A percentile compares a stretch with the other conserved stretches of the same genome.
phyloP scores from a whole-genome alignment of 2,797 vertebrate genomes.

The Enteromius radiatus region DNA sequence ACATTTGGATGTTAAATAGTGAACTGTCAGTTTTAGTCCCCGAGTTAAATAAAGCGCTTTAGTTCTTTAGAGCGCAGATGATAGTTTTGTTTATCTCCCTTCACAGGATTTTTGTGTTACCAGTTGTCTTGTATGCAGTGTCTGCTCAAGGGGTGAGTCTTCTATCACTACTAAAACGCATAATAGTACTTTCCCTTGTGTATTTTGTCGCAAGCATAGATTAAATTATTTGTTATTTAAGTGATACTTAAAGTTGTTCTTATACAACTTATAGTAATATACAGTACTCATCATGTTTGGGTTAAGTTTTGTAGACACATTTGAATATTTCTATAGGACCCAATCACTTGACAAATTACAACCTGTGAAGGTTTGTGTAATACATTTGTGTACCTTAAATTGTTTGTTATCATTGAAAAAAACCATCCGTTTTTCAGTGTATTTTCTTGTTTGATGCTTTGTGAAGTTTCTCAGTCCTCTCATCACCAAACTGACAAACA shows the following conservation, averaged over 20 bases:
- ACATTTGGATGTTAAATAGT: neutral
- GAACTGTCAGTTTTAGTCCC: neutral
- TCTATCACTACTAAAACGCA: conserved; percentile 18
- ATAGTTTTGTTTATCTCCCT: conserved; percentile 42
- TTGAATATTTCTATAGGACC: neutral
- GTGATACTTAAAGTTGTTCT: neutral
- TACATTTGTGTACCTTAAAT: neutral
- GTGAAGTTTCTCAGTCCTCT: neutral
- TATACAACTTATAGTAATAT: no score
- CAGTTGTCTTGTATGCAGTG: conserved; percentile 60
- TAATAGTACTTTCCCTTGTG: neutral
- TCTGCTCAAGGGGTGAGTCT: conserved; percentile 76
- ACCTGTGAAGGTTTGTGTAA: neutral
- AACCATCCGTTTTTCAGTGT: neutral
- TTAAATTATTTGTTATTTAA: neutral
- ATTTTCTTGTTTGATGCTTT: conserved; percentile 4
- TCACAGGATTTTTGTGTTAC: conserved; percentile 69
- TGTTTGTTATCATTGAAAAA: neutral
- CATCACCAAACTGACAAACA: neutral
- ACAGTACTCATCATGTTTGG: neutral
- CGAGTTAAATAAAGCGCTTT: neutral
- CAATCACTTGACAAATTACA: neutral
- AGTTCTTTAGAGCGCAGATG: neutral
- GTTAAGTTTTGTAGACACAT: neutral
- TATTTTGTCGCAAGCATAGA: neutral